A percentile compares a stretch with the other conserved stretches of the same genome.
phyloP scores from a whole-genome alignment of 1,140 invertebrate species.

The Drosophila bocqueti region DNA sequence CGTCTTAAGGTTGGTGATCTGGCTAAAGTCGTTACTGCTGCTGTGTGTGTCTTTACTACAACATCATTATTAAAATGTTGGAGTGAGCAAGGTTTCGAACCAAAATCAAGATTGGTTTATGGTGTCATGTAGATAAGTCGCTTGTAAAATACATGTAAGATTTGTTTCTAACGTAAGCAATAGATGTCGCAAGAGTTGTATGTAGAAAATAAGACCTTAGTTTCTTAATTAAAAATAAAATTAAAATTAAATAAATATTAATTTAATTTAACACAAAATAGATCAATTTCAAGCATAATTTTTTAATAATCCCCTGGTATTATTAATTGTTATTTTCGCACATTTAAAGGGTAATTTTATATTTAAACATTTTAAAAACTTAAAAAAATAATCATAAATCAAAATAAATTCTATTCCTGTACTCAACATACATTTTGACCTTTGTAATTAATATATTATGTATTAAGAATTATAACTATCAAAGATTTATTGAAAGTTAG shows the following conservation, averaged over 20 bases:
- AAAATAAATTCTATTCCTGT: too few species aligned
- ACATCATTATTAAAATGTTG: neutral
- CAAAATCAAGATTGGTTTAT: neutral
- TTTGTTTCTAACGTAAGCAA: neutral
- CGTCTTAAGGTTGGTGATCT: neutral
- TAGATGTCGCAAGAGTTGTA: neutral
- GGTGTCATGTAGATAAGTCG: neutral
- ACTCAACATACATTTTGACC: too few species aligned
- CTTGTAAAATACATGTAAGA: neutral
- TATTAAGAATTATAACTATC: too few species aligned
- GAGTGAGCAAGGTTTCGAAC: conserved; percentile 1
- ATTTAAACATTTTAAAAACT: too few species aligned
- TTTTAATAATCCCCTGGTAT: too few species aligned
- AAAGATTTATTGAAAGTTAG: too few species aligned
- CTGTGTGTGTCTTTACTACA: neutral
- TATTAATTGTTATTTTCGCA: too few species aligned
- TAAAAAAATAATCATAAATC: too few species aligned
- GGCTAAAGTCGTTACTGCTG: neutral
- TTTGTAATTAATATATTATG: too few species aligned
- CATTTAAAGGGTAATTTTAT: too few species aligned
- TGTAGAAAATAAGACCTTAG: neutral
- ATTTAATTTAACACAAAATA: too few species aligned
- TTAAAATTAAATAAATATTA: neutral
- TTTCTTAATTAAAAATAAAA: neutral
- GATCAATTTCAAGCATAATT: too few species aligned